Evolutionary conservation across 2,113 vertebrate genomes (phyloP), one percentile per base, ranked within the genome.

Genomic region (Lampris megalopsis): DNA sequence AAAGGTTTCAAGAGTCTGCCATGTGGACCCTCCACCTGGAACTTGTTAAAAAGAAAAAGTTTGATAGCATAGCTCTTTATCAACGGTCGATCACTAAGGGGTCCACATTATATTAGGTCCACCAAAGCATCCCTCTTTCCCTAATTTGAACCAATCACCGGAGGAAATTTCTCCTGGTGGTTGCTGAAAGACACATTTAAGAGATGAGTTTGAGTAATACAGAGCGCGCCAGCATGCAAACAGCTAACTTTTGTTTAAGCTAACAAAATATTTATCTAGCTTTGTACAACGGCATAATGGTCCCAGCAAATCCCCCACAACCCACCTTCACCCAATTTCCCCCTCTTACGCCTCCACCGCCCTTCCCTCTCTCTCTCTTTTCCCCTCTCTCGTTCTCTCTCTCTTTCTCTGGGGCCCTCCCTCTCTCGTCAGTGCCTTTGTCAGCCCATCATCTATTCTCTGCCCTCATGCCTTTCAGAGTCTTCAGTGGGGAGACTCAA

Each of bases 321-420:
- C 56, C 83, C 86, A 88, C 89, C 82, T 86, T 82, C 92, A 87
- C 86, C 86, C 90, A 87, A 93, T 66, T 90, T 90, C 86, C 83
- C 83, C 67, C 83, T 86, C 68, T 11, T 77, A 53, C 54, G 73
- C 85, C 80, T 86, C 80, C 80, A n/a, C 74, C 68, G 63, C 68
- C 82, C 85, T 75, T 60, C 71, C 67, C 85, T 81, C 85, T 83
- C 64, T 59, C 57, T 57, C 60, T 48, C 40, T 24, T 43, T 38
- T 10, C 13, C 67, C 47, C 54, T 42, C 60, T 47, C 47, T 42
- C 65, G 24, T 24, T 24, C 24, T 69, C 65, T 66, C 67, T 42
- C 61, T 41, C 59, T 54, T n/a, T 50, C 79, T 77, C 75, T 88
- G 89, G 81, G 85, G 83, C 92, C 91, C 93, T 82, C 92, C 84